These are phyloP conservation scores for Timema cristinae DNA, from an alignment of 2,888 invertebrate species.

Conservation along the genomic window DNA sequence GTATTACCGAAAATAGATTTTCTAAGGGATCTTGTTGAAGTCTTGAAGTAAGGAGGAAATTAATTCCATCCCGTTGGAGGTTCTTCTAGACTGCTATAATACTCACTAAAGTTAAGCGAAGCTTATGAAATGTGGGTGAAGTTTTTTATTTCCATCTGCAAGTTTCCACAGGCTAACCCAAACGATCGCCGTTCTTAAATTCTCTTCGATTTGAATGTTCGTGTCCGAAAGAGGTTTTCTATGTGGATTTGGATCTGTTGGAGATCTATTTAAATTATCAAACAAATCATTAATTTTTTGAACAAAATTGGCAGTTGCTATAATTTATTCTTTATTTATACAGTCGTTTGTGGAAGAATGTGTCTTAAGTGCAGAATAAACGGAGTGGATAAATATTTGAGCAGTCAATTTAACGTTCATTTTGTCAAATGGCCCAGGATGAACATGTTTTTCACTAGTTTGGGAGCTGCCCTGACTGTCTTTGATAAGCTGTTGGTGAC, in stretches of 20 bases:
- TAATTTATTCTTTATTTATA: neutral
- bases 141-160: conserved; percentile 3
- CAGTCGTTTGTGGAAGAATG: neutral
- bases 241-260: conserved; percentile 15
- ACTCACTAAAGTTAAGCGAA: conserved; percentile 33
- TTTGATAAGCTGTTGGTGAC: conserved; percentile 29
- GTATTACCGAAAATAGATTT: conserved; percentile 8
- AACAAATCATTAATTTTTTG: conserved; percentile 4
- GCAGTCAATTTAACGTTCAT: conserved; percentile 34
- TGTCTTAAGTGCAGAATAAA: conserved; percentile 26
- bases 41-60: conserved; percentile 31
- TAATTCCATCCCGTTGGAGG: conserved; percentile 27
- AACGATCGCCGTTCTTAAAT: neutral
- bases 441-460: conserved; percentile 34
- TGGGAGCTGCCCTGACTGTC: conserved; percentile 32
- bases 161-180: neutral
- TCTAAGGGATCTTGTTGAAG: conserved; percentile 24
- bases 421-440: conserved; percentile 33
- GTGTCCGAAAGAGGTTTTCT: conserved; percentile 5
- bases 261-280: conserved; percentile 27
- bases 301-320: conserved; percentile 34
- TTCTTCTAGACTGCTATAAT: conserved; percentile 32
- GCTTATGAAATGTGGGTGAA: neutral
- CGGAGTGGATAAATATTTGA: conserved; percentile 35
- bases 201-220: neutral